Evolutionary conservation across 2,888 invertebrate species (phyloP).

Genomic region (Oscheius sp.): DNA sequence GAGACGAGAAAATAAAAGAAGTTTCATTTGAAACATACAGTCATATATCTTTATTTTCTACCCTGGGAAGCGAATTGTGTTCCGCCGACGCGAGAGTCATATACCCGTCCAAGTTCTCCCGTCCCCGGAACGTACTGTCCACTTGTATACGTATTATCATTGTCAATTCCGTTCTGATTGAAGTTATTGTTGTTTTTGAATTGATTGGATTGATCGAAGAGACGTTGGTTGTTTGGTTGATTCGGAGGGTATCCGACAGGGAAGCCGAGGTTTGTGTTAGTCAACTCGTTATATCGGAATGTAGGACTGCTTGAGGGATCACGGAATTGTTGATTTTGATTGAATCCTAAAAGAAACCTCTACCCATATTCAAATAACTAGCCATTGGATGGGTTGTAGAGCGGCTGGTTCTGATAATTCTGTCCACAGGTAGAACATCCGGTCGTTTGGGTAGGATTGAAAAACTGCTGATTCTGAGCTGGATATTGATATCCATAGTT

Average conservation of each 20-base stretch:
- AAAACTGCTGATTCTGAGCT: too few species aligned
- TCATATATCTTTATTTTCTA: conserved; percentile 2
- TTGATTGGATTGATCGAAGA: background rate
- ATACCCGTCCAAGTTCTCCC: conserved; percentile 4
- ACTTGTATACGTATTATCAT: conserved; percentile 10
- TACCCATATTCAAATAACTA: too few species aligned
- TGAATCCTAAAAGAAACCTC: too few species aligned
- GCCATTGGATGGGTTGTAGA: too few species aligned
- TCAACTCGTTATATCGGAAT: conserved; percentile 5
- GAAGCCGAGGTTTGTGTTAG: conserved; percentile 13
- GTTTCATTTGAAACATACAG: too few species aligned
- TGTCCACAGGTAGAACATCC: too few species aligned
- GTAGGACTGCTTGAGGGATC: conserved; percentile 10
- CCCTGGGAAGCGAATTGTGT: conserved; percentile 12
- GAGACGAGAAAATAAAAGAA: too few species aligned
- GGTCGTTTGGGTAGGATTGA: too few species aligned
- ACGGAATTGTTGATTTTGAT: conserved; percentile 9
- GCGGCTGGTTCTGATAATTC: too few species aligned
- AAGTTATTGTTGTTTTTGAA: background rate
- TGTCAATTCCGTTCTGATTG: background rate
- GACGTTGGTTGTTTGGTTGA: background rate
- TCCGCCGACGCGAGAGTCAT: conserved; percentile 4
- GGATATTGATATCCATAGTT: too few species aligned
- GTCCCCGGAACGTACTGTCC: conserved; percentile 17
- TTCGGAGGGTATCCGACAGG: background rate